phyloP scores from a whole-genome alignment of 2,888 invertebrate genomes.

The Microdon myrmicae region DNA sequence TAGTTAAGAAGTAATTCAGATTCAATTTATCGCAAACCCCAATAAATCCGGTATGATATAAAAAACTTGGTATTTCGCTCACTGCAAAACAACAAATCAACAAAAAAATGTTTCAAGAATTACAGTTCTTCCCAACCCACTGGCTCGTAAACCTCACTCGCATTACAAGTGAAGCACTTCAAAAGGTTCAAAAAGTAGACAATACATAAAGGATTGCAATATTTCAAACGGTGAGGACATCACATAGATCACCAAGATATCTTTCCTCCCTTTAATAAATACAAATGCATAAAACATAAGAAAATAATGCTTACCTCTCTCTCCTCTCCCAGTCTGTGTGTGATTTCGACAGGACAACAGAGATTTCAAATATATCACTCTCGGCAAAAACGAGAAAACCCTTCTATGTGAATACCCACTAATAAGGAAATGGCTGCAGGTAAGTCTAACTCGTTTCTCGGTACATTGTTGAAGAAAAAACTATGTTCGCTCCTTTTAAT shows the following conservation, averaged over 20 bases:
- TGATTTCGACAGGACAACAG: constrained; percentile 33
- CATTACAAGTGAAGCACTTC: constrained; percentile 39
- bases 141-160: too few relatives aligned
- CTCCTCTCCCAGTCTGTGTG: constrained; percentile 9
- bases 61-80: too few relatives aligned
- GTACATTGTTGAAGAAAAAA: too few relatives aligned
- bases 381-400: constrained; percentile 38
- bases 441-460: constrained; percentile 7
- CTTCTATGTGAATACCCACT: too few relatives aligned
- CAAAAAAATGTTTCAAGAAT: too few relatives aligned
- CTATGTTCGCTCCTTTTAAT: constrained; percentile 23
- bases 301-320: constrained; percentile 31
- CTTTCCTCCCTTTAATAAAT: constrained; percentile 25
- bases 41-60: too few relatives aligned
- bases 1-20: too few relatives aligned
- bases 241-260: constrained; percentile 13
- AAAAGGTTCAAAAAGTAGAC: constrained; percentile 17
- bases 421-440: constrained; percentile 22
- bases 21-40: too few relatives aligned
- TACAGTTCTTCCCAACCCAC: too few relatives aligned
- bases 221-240: constrained; percentile 15
- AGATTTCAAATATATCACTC: constrained; percentile 29
- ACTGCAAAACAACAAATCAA: too few relatives aligned
- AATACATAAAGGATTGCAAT: constrained; percentile 17
- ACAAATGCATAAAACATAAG: constrained; percentile 45